Conservation (phyloP, 2,888 invertebrate species). For the Halictus quadricinctus region DNA sequence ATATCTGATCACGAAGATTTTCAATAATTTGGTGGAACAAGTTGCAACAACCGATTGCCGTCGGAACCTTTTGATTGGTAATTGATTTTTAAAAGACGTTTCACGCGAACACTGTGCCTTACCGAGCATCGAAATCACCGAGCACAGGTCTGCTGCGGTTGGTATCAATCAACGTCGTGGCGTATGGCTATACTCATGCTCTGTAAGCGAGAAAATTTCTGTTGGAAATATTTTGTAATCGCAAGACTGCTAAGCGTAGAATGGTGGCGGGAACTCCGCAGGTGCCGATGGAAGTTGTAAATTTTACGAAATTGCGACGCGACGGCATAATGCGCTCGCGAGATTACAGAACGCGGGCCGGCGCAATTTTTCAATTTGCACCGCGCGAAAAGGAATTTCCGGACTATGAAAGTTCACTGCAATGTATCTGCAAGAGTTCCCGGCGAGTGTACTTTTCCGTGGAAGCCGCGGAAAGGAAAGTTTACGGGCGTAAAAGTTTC, state of each 20-base stretch:
- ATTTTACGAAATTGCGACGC: background rate
- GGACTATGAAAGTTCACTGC: conserved; percentile 22
- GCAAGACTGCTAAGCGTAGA: background rate
- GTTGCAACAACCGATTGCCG: background rate
- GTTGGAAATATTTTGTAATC: background rate
- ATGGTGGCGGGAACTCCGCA: no score
- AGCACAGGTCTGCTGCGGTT: background rate
- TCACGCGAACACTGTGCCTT: no score
- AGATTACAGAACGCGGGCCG: background rate
- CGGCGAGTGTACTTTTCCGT: conserved; percentile 15
- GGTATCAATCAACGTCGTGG: background rate
- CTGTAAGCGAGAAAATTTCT: background rate
- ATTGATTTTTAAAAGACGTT: background rate
- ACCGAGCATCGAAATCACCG: background rate
- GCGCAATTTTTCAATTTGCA: conserved; percentile 42
- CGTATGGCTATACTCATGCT: background rate
- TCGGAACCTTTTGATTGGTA: background rate
- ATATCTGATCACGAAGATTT: conserved; percentile 21
- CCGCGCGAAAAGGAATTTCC: conserved; percentile 23
- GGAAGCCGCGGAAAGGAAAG: conserved; percentile 41
- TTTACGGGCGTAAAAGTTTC: conserved; percentile 44
- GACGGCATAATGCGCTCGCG: background rate
- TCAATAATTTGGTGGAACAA: no score
- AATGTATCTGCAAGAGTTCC: conserved; percentile 21
- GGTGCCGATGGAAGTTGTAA: background rate